Evolutionary conservation across 2,888 invertebrate genomes (phyloP), one percentile per base, ranked within the genome.

Genomic region (Eristalis tenax): DNA sequence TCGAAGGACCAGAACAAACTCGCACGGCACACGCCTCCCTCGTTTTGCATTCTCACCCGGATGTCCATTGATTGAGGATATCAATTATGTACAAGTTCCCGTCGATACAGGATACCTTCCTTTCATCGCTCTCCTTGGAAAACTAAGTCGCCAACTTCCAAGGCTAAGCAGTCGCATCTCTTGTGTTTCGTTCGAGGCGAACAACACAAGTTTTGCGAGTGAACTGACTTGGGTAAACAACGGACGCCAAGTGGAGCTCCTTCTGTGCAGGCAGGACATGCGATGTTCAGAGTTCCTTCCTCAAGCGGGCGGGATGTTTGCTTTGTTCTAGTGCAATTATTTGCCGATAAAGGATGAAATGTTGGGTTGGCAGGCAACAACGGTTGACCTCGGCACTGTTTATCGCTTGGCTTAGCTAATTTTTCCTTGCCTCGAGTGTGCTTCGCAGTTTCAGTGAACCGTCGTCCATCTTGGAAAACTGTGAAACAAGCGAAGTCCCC

Each of bases 221-320:
- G 10, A 10, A 38, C 38, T 13, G 38, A 38, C 38, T 4, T 4
- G n/a, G 43, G n/a, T 8, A 50, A 50, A 50, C 50, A 50, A 50
- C 50, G 18, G 18, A 50, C 18, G 8, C 1, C 18, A 50, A n/a
- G 18, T 18, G 18, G 18, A 50, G 50, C 18, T 18, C 18, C n/a
- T n/a, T n/a, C 50, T 4, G 4, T 6, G 18, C 50, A n/a, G 18
- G 50, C 4, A 2, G 11, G 0, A 8, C 11, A 2, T 8, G 32
- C 32, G 32, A 32, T 32, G 18, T 50, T 50, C n/a, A 50, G 6
- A 28, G 28, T 5, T 28, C 28, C 4, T 28, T 28, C n/a, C 75
- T 71, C 65, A 83, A 79, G 75, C 69, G 73, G 43, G 64, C 70
- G 64, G 84, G 65, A 84, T 84, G 80, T 84, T 84, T 84, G 71